Evolutionary conservation across 2,797 vertebrate species (phyloP).

Genomic region (Percopsis omiscomaycus): DNA sequence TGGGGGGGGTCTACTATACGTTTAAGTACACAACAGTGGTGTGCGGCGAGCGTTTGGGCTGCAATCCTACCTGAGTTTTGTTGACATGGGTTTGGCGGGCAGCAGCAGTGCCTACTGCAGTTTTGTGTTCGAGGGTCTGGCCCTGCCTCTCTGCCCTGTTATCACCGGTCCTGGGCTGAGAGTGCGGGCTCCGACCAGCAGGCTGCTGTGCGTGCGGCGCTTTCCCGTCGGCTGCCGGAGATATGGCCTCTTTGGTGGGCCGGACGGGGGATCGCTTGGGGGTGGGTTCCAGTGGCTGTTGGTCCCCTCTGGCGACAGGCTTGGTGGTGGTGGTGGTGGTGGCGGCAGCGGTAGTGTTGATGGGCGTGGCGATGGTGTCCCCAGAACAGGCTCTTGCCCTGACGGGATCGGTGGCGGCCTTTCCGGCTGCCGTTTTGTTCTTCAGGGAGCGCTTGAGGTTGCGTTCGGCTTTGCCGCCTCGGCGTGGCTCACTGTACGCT

Average conservation of each 20-base stretch:
- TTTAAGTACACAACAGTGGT: not conserved
- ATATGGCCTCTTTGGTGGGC: constrained; percentile 39
- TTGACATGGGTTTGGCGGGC: constrained; percentile 21
- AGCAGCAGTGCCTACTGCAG: constrained; percentile 7
- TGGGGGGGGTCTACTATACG: too few species aligned
- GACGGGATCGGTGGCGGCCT: constrained; percentile 35
- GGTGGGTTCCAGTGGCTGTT: constrained; percentile 55
- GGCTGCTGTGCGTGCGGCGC: constrained; percentile 18
- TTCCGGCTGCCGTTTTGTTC: constrained; percentile 72
- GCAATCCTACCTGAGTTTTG: constrained; percentile 65
- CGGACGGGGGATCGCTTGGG: constrained; percentile 60
- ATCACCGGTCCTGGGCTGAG: constrained; percentile 36
- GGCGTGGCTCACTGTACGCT: constrained; percentile 64
- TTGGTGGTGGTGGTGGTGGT: constrained; percentile 15
- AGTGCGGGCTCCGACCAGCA: constrained; percentile 40
- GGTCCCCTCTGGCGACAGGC: constrained; percentile 21
- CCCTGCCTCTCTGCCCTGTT: constrained; percentile 34
- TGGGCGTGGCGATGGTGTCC: constrained; percentile 16
- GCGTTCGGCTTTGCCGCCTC: constrained; percentile 77
- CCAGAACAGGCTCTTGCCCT: constrained; percentile 52
- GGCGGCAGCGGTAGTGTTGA: not conserved
- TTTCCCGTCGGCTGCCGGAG: constrained; percentile 37
- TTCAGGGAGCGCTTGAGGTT: constrained; percentile 77
- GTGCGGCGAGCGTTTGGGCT: not conserved
- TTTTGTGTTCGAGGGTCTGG: constrained; percentile 34